Conservation (phyloP, 2,888 invertebrate genomes). For the Hydropsyche betteni region DNA sequence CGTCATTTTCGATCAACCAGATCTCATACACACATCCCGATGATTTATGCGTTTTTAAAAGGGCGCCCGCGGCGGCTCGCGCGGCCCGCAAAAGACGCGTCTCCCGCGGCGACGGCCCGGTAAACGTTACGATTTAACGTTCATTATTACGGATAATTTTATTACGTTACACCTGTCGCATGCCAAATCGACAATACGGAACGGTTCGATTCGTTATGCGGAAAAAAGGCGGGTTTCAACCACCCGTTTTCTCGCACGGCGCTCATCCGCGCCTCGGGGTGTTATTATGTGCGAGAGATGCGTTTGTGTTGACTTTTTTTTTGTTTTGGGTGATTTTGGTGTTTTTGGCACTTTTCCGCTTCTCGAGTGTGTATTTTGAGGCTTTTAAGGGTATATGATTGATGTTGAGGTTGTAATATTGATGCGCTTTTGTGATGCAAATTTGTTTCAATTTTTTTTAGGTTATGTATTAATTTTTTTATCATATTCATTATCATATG, state of each 20-base stretch:
- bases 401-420: too few species aligned
- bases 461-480: too few species aligned
- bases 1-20: too few species aligned
- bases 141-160: conserved; percentile 36
- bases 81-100: background rate
- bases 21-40: background rate
- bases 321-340: too few species aligned
- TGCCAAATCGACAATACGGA: conserved; percentile 1
- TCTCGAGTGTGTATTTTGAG: too few species aligned
- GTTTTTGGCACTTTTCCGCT: too few species aligned
- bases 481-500: too few species aligned
- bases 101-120: conserved; percentile 11
- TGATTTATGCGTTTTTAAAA: conserved; percentile 39
- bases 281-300: background rate
- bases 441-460: too few species aligned
- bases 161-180: conserved; percentile 29
- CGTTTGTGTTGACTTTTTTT: background rate
- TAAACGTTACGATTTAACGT: conserved; percentile 16
- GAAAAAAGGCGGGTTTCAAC: too few species aligned
- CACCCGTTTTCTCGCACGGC: background rate
- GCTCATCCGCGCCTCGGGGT: conserved; percentile 10
- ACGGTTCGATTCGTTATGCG: too few species aligned
- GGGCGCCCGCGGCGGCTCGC: conserved; percentile 14
- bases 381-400: too few species aligned
- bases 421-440: too few species aligned